phyloP scores from a whole-genome alignment of 2,113 vertebrate species.

The Ptyas mucosa region DNA sequence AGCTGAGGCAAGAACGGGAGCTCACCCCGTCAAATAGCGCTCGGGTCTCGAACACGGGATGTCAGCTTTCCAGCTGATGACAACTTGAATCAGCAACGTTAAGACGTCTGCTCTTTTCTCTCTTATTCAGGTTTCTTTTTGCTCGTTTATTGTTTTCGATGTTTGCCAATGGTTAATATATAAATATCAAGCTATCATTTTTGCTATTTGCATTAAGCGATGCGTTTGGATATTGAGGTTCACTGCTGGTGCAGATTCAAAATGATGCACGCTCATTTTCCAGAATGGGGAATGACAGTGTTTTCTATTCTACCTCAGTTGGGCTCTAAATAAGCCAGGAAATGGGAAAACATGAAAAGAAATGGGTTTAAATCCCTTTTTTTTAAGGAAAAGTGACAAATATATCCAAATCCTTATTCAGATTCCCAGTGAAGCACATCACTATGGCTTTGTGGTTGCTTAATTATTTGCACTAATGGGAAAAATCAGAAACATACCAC shows the following conservation, averaged over 20 bases:
- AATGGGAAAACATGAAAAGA: neutral
- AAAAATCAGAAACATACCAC: neutral
- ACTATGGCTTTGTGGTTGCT: neutral
- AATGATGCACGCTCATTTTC: neutral
- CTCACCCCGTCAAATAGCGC: neutral
- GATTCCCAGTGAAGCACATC: neutral
- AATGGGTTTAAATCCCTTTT: neutral
- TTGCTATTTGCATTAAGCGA: neutral
- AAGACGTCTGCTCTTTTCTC: neutral
- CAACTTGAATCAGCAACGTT: neutral
- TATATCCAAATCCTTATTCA: neutral
- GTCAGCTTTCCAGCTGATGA: neutral
- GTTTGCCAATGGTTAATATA: neutral
- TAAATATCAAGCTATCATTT: neutral
- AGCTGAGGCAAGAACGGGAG: neutral
- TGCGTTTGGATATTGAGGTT: neutral
- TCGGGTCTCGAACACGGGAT: neutral
- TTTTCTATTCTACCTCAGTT: neutral
- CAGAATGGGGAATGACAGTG: neutral
- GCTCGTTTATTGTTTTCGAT: neutral
- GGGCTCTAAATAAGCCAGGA: neutral
- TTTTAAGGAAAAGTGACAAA: neutral
- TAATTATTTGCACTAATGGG: neutral
- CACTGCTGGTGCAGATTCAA: neutral
- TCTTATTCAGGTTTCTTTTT: neutral